phyloP scores from a whole-genome alignment of 2,888 invertebrate species.

The Ectropis crepuscularia region DNA sequence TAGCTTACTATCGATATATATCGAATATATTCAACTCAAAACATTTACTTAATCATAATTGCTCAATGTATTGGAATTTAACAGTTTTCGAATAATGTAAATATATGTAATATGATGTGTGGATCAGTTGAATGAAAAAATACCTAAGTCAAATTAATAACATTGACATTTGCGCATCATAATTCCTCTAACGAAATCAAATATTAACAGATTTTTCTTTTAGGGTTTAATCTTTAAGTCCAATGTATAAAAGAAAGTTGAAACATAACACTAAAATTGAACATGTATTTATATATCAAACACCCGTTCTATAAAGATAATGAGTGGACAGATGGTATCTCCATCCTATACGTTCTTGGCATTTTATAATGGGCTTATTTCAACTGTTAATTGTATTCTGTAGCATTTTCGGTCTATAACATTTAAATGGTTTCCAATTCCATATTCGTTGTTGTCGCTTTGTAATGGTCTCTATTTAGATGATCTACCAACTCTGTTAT shows the following conservation, averaged over 20 bases:
- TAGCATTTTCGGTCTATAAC: constrained; percentile 4
- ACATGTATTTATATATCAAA: constrained; percentile 4
- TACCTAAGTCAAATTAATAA: too few species aligned
- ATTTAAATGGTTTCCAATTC: constrained; percentile 11
- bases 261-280: background rate
- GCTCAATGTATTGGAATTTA: too few species aligned
- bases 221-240: too few species aligned
- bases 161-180: too few species aligned
- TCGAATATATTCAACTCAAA: too few species aligned
- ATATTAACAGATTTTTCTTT: too few species aligned
- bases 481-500: background rate
- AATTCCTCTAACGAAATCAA: too few species aligned
- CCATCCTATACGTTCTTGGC: constrained; percentile 1
- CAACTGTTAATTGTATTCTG: constrained; percentile 30
- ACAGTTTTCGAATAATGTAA: too few species aligned
- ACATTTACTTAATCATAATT: too few species aligned
- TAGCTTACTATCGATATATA: too few species aligned
- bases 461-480: constrained; percentile 7
- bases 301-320: constrained; percentile 4
- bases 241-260: background rate
- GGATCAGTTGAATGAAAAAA: too few species aligned
- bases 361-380: constrained; percentile 49
- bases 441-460: background rate
- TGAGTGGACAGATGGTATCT: constrained; percentile 7
- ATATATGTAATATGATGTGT: too few species aligned